Conservation (phyloP, 2,113 vertebrate genomes). For the Eptesicus fuscus region DNA sequence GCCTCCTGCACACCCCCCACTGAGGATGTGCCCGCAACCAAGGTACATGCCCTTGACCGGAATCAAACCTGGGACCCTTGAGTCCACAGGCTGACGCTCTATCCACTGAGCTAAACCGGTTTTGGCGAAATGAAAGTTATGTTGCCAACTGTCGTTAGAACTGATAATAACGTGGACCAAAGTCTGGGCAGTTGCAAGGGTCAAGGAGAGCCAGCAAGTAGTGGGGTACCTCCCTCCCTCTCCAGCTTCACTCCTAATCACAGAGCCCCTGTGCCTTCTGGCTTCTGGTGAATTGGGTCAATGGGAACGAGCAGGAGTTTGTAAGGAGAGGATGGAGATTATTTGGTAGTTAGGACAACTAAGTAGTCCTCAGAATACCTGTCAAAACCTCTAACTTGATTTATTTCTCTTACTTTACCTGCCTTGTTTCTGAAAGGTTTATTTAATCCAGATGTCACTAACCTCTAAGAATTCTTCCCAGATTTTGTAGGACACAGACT, state of each 20-base stretch:
- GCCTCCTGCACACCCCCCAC: too few relatives aligned
- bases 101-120: too few relatives aligned
- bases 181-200: too few relatives aligned
- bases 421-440: neutral
- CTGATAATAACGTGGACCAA: neutral
- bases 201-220: neutral
- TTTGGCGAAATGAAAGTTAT: neutral
- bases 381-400: neutral
- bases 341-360: too few relatives aligned
- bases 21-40: too few relatives aligned
- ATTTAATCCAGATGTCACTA: neutral
- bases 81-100: too few relatives aligned
- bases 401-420: neutral
- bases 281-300: neutral
- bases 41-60: too few relatives aligned
- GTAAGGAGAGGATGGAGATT: too few relatives aligned
- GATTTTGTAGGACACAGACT: neutral
- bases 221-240: neutral
- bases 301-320: neutral
- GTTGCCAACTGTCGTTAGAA: neutral
- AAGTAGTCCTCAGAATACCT: neutral
- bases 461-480: neutral
- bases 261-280: neutral
- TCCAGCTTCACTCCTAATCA: neutral
- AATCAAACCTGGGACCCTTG: too few relatives aligned